Base-by-base conservation (phyloP, 2,113 vertebrate species). In the Cololabis saira region DNA sequence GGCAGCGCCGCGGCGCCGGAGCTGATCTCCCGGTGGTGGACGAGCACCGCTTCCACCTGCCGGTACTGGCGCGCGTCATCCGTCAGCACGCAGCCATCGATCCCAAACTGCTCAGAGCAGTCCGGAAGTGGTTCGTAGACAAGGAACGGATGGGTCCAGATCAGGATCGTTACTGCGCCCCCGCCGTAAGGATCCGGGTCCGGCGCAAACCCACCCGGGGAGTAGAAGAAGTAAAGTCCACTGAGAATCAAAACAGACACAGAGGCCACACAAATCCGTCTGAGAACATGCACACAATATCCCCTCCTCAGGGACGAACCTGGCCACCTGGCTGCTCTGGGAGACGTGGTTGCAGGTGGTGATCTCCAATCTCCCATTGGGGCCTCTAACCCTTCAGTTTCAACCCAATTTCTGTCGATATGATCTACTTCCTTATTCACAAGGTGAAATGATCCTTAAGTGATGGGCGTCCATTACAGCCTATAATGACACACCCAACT, bases 121-220 rank as follows among this genome's bases (percentile, higher is more conserved):
- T 96, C 91, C 1, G 79, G 43, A 8, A 80, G 18, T 14, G 11
- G 10, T 0, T 43, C 19, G 27, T 66, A 42, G 0, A 43, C 80
- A 0, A 87, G 76, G 52, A 96, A 98, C 1, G 96, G 97, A 27
- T 92, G 89, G 73, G 93, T 94, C 96, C 97, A 98, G 13, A 97
- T 74, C 19, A 98, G 87, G 22, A 98, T 87, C 13, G 76, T 88
- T 67, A 94, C 86, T 0, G 56, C 14, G 3, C n/a, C 2, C 12
- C 1, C 3, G 4, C 22, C 62, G 10, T 16, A 41, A 0, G 14
- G 18, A 5, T 44, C 22, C 17, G 40, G 54, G 0, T 27, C 18
- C 0, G 1, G 17, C 0, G 30, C 2, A 1, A 47, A 12, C 7
- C 63, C 51, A 0, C 86, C 80, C 21, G 78, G 78, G 1, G 88